Base-by-base conservation (phyloP, 2,797 vertebrate species). In the Pantherophis alleghaniensis region DNA sequence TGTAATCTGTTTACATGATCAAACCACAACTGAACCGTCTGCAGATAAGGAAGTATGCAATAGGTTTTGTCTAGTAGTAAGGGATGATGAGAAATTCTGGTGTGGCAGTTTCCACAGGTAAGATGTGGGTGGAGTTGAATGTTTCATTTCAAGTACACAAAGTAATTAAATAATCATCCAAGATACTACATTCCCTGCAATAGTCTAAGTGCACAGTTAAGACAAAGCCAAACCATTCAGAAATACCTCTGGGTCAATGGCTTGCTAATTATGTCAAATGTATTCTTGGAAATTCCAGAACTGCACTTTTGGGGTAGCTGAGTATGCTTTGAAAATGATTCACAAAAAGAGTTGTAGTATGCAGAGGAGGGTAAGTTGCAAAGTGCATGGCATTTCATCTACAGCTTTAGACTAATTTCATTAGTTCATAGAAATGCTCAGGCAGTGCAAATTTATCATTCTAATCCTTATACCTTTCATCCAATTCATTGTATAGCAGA, bases 391-490 rank as follows among this genome's bases (percentile, higher is more conserved):
- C 42, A 66, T 28, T 47, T 66, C 24, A 42, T 22, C 91, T 18
- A 18, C 11, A 88, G 12, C 90, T 94, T 93, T 94, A 94, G 93
- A 90, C 92, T 55, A 55, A 93, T 94, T 89, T 91, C 91, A 61
- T 32, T 59, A 94, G 32, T 88, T 90, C 69, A 66, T 22, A 32
- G 28, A 91, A 57, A 66, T 94, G 55, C 47, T n/a, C 0, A 0
- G 83, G 94, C 61, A 10, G 91, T 93, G 94, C 87, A 93, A 92
- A 88, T 7, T 56, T 37, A 74, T 13, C 7, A 94, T 86, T 93
- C 11, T 7, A 4, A 74, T 56, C 2, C 63, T 51, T 32, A 13
- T 6, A 10, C 0, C 3, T 66, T 59, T 60, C 87, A 32, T 42
- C 26, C 7, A 42, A 20, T 47, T 56, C 66, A 93, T 37, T 61